A percentile compares a stretch with the other conserved stretches of the same genome.
Evolutionary conservation across 2,888 invertebrate species (phyloP).

Genomic region (Bursaphelenchus okinawaensis): DNA sequence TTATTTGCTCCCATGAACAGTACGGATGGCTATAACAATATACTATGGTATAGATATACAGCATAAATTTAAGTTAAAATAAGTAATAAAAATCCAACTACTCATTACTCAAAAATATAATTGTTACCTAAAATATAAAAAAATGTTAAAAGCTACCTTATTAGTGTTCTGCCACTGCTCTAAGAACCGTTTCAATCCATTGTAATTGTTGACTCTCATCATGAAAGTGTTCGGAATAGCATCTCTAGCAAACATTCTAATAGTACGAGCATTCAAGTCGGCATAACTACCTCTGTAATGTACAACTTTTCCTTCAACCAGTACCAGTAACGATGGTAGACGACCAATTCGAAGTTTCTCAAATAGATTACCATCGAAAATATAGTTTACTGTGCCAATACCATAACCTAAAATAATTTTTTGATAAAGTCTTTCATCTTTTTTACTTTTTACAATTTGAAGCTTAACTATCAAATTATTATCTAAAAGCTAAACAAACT

Average conservation of each 20-base stretch:
- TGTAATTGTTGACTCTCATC: slow-evolving; percentile 30
- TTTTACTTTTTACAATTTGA: background rate
- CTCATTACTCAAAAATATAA: no score
- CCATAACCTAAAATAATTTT: slow-evolving; percentile 59
- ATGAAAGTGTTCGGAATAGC: slow-evolving; percentile 56
- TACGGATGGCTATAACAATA: slow-evolving; percentile 38
- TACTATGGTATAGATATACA: no score
- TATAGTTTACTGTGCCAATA: slow-evolving; percentile 60
- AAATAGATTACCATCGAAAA: slow-evolving; percentile 58
- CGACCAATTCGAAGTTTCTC: slow-evolving; percentile 57
- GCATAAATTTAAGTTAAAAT: no score
- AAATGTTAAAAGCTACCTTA: no score
- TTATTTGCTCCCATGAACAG: slow-evolving; percentile 43
- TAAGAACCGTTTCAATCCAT: slow-evolving; percentile 40
- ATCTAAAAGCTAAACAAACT: background rate
- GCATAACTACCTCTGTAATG: slow-evolving; percentile 46
- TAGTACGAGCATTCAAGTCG: slow-evolving; percentile 46
- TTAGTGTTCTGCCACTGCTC: slow-evolving; percentile 48
- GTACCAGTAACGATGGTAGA: slow-evolving; percentile 59
- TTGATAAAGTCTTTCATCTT: background rate
- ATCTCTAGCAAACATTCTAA: slow-evolving; percentile 57
- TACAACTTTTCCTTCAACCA: slow-evolving; percentile 59
- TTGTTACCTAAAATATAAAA: no score
- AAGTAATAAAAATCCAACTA: background rate
- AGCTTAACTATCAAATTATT: background rate